phyloP scores from a whole-genome alignment of 2,888 invertebrate species.

The Drosophila anceps region DNA sequence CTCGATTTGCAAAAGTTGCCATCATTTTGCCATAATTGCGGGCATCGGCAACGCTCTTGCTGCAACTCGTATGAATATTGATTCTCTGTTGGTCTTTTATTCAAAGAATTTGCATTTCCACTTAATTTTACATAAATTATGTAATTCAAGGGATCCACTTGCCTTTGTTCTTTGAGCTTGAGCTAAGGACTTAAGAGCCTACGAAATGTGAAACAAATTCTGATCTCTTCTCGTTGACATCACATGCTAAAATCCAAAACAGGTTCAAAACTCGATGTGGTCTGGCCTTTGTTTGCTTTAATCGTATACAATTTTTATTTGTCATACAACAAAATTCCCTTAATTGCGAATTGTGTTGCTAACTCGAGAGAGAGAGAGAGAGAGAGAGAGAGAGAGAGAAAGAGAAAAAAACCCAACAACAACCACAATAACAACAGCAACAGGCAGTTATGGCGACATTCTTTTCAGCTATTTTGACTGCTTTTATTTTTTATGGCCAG shows the following conservation, averaged over 20 bases:
- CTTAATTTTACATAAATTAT: constrained; percentile 70
- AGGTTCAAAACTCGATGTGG: constrained; percentile 55
- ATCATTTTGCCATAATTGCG: constrained; percentile 66
- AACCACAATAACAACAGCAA: constrained; percentile 22
- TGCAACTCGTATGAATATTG: constrained; percentile 44
- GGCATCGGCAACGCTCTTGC: constrained; percentile 16
- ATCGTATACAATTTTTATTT: constrained; percentile 40
- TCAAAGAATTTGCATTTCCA: constrained; percentile 39
- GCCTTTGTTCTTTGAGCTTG: constrained; percentile 46
- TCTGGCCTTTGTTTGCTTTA: constrained; percentile 27
- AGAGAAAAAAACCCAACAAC: constrained; percentile 7
- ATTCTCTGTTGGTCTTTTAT: constrained; percentile 56
- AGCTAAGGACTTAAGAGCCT: constrained; percentile 22
- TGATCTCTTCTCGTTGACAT: constrained; percentile 33
- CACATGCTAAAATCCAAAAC: constrained; percentile 38
- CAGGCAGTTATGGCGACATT: constrained; percentile 38
- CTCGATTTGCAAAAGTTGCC: constrained; percentile 58
- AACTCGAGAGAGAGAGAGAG: constrained; percentile 6
- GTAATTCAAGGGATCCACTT: constrained; percentile 51
- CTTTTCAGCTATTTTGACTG: constrained; percentile 43
- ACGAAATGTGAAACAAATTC: constrained; percentile 42
- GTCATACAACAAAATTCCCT: constrained; percentile 50
- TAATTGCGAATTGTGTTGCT: constrained; percentile 60
- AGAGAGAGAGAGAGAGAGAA: background rate
- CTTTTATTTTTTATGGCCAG: constrained; percentile 49